Evolutionary conservation across 2,888 invertebrate species (phyloP).

Genomic region (Dioctria linearis): DNA sequence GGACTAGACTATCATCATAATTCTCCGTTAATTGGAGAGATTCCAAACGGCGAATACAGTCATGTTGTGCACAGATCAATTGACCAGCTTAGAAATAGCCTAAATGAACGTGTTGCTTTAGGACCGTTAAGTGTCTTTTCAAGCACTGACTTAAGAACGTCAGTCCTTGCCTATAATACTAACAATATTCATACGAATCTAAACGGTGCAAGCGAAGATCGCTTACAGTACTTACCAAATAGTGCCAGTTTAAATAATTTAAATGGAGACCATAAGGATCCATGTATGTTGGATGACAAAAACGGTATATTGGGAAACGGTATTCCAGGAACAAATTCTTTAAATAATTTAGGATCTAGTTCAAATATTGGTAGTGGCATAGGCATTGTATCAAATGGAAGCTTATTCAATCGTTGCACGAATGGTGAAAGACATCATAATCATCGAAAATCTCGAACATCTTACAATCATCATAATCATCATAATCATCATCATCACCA

Average conservation of each 20-base stretch:
- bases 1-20: constrained; percentile 78
- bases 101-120: constrained; percentile 74
- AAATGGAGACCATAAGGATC: constrained; percentile 18
- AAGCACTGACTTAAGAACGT: constrained; percentile 66
- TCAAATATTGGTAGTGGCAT: constrained; percentile 3
- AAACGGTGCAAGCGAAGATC: constrained; percentile 28
- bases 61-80: constrained; percentile 79
- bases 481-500: constrained; percentile 55
- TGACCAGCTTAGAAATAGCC: constrained; percentile 76
- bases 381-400: constrained; percentile 18
- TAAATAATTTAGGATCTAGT: not conserved
- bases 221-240: constrained; percentile 32
- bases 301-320: constrained; percentile 25
- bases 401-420: constrained; percentile 11
- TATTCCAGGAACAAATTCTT: constrained; percentile 16
- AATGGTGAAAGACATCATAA: constrained; percentile 50
- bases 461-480: constrained; percentile 62
- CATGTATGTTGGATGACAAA: constrained; percentile 28
- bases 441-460: constrained; percentile 62
- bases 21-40: constrained; percentile 79
- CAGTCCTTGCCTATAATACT: constrained; percentile 66
- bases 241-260: not conserved
- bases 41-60: constrained; percentile 77
- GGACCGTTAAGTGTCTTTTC: constrained; percentile 73
- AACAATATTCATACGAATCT: constrained; percentile 54